These are phyloP conservation scores for Pteropus alecto DNA, from an alignment of 2,113 vertebrate genomes.

Conservation along the genomic window DNA sequence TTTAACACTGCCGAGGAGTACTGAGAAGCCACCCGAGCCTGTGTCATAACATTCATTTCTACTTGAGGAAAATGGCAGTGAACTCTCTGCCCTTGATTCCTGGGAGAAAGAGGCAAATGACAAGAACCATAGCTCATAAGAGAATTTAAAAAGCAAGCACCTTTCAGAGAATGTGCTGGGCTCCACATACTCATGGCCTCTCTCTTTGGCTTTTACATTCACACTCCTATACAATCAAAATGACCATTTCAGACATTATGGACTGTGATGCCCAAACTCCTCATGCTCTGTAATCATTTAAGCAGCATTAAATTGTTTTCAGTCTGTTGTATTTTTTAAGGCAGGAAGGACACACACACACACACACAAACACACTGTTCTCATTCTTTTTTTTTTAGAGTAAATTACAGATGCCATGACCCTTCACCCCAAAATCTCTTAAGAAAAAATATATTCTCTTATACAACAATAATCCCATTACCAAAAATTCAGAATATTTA, in stretches of 20 bases:
- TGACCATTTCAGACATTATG: too few species aligned
- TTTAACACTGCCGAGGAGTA: neutral
- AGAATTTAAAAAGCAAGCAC: neutral
- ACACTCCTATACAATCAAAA: neutral
- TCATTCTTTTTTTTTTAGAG: neutral
- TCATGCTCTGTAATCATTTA: neutral
- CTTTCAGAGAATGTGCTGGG: neutral
- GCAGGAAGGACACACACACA: neutral
- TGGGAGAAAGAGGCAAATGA: neutral
- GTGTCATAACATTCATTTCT: neutral
- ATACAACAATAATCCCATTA: neutral
- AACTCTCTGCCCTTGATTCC: neutral
- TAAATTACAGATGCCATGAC: neutral
- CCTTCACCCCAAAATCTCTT: neutral
- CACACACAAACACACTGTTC: too few species aligned
- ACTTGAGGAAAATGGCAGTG: neutral
- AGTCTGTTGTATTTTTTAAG: neutral
- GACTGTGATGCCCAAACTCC: neutral
- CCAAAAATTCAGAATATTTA: slow-evolving; percentile 4
- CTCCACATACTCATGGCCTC: accelerated
- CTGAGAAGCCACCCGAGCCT: neutral
- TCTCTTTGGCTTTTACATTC: neutral
- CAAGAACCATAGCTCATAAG: neutral
- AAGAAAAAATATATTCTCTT: neutral
- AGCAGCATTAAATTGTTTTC: neutral